Percentiles rank a stretch among this genome's conserved stretches.
Conservation (phyloP, 2,888 invertebrate genomes). For the Microctonus brassicae region DNA sequence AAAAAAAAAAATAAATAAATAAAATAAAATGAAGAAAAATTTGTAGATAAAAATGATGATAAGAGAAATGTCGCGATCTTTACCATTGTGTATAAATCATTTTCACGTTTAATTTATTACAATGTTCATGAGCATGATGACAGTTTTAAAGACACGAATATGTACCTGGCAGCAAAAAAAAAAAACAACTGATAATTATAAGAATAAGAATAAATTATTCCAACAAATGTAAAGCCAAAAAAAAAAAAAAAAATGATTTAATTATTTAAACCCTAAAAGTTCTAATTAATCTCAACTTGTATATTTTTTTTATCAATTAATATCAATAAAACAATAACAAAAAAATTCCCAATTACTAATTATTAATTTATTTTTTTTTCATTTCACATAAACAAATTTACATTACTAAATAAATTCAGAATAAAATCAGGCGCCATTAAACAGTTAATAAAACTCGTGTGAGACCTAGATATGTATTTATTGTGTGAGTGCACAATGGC, state of each 20-base stretch:
- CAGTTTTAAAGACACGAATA: neutral
- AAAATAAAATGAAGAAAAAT: neutral
- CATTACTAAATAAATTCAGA: conserved; percentile 15
- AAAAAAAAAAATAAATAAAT: neutral
- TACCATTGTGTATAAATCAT: neutral
- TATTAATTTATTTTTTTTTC: neutral
- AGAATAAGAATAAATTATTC: neutral
- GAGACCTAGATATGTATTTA: conserved; percentile 61
- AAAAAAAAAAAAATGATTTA: too few species aligned
- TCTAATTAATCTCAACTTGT: too few species aligned
- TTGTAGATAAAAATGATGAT: neutral
- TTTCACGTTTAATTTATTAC: neutral
- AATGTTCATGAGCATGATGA: neutral
- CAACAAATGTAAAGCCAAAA: too few species aligned
- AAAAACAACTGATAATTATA: neutral
- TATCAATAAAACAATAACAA: too few species aligned
- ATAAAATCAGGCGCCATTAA: conserved; percentile 53
- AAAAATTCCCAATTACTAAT: too few species aligned
- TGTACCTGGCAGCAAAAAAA: neutral
- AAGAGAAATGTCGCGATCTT: neutral
- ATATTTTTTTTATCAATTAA: too few species aligned
- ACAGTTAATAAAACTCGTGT: conserved; percentile 61
- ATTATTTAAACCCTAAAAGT: too few species aligned
- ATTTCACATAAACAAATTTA: conserved; percentile 18
- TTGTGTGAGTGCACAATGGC: conserved; percentile 58